A percentile compares a stretch with the other conserved stretches of the same genome.
Evolutionary conservation across 2,888 invertebrate species (phyloP).

Genomic region (Acanthococcus lagerstroemiae): DNA sequence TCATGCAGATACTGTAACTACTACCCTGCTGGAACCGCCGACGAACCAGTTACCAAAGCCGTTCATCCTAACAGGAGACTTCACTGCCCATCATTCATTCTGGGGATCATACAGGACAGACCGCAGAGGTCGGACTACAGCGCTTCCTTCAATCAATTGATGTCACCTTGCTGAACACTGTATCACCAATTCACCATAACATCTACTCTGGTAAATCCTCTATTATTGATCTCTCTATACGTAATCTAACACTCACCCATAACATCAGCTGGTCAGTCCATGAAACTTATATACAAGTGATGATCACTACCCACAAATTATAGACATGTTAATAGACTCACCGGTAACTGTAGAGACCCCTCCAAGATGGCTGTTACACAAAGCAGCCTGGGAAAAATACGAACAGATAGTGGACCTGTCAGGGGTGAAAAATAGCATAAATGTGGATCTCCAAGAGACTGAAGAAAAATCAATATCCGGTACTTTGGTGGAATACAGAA

Average conservation of each 20-base stretch:
- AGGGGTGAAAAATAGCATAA: too few species aligned
- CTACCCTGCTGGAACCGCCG: background rate
- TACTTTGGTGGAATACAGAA: too few species aligned
- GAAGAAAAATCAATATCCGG: too few species aligned
- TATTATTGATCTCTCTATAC: background rate
- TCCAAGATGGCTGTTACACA: too few species aligned
- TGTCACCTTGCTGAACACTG: background rate
- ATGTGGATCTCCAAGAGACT: too few species aligned
- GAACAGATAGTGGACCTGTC: too few species aligned
- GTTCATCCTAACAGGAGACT: background rate
- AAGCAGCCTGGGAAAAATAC: too few species aligned
- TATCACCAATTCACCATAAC: background rate
- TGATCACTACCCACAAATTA: too few species aligned
- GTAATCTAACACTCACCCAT: background rate
- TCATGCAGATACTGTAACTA: background rate
- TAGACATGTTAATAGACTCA: too few species aligned
- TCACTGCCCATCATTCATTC: background rate
- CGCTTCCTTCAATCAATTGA: background rate
- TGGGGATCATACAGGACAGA: background rate
- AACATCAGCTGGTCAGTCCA: background rate
- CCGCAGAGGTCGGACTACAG: background rate
- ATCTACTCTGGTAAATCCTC: background rate
- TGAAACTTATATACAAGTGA: too few species aligned
- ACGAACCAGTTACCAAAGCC: background rate
- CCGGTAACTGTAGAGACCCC: too few species aligned